Evolutionary conservation across 2,888 invertebrate species (phyloP).

Genomic region (Theodoxus fluviatilis): DNA sequence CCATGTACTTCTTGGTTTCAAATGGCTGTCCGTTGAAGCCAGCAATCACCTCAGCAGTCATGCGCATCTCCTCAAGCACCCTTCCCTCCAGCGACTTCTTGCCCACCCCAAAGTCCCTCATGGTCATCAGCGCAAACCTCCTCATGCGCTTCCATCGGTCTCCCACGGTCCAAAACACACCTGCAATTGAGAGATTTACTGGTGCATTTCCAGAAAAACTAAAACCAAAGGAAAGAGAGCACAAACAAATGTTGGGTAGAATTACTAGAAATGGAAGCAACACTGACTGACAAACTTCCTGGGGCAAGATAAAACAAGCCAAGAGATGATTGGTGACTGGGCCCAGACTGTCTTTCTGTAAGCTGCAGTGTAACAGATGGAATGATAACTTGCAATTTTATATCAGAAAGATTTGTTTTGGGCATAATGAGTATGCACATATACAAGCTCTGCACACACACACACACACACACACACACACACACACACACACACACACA

Average conservation of each 20-base stretch:
- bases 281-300: too few relatives aligned
- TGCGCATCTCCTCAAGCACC: constrained; percentile 15
- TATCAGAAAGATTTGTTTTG: too few relatives aligned
- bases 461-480: too few relatives aligned
- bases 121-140: constrained; percentile 14
- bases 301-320: too few relatives aligned
- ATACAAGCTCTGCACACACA: too few relatives aligned
- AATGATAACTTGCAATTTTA: too few relatives aligned
- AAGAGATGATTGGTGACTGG: too few relatives aligned
- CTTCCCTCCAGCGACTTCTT: constrained; percentile 25
- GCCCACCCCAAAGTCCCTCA: constrained; percentile 27
- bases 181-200: not conserved
- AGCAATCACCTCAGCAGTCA: not conserved
- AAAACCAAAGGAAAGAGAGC: not conserved
- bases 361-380: too few relatives aligned
- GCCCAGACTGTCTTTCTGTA: too few relatives aligned
- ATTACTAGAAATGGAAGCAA: not conserved
- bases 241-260: not conserved
- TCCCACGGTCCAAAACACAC: constrained; percentile 26
- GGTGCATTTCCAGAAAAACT: not conserved
- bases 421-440: too few relatives aligned
- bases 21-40: constrained; percentile 14
- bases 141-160: constrained; percentile 22
- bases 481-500: too few relatives aligned
- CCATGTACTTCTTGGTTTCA: constrained; percentile 12